Evolutionary conservation across 2,797 vertebrate genomes (phyloP).

Genomic region (Kryptolebias ocellatus): DNA sequence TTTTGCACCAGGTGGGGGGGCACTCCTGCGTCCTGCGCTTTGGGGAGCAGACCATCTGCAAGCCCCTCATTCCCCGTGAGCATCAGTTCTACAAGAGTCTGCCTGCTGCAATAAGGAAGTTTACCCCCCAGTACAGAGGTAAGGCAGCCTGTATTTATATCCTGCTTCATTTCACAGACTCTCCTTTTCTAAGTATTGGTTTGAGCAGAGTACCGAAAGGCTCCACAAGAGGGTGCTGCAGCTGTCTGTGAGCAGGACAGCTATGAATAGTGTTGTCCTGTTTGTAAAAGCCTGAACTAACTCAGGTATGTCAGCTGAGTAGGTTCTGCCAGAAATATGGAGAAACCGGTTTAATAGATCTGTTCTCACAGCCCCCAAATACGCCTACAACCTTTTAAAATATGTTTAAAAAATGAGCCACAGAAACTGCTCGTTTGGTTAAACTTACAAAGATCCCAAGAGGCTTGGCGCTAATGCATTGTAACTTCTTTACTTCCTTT

Average conservation of each 20-base stretch:
- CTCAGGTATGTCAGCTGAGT: conserved; percentile 45
- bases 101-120: conserved; percentile 93
- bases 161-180: not conserved
- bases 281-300: conserved; percentile 10
- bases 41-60: conserved; percentile 97
- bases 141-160: conserved; percentile 45
- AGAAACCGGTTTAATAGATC: not conserved
- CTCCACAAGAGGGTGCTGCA: conserved; percentile 62
- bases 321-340: not conserved
- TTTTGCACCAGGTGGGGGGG: conserved; percentile 97
- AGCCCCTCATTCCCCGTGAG: conserved; percentile 94
- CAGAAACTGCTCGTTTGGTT: no score
- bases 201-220: conserved; percentile 8
- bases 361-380: no score
- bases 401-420: no score
- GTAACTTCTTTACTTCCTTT: not conserved
- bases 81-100: conserved; percentile 98
- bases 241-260: conserved; percentile 2
- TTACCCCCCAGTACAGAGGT: conserved; percentile 98
- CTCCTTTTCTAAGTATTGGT: not conserved
- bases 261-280: conserved; percentile 5
- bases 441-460: conserved; percentile 1
- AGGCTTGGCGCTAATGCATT: not conserved
- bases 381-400: no score
- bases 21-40: conserved; percentile 97